Conservation (phyloP, 2,113 vertebrate genomes). For the Lucifuga dentata region DNA sequence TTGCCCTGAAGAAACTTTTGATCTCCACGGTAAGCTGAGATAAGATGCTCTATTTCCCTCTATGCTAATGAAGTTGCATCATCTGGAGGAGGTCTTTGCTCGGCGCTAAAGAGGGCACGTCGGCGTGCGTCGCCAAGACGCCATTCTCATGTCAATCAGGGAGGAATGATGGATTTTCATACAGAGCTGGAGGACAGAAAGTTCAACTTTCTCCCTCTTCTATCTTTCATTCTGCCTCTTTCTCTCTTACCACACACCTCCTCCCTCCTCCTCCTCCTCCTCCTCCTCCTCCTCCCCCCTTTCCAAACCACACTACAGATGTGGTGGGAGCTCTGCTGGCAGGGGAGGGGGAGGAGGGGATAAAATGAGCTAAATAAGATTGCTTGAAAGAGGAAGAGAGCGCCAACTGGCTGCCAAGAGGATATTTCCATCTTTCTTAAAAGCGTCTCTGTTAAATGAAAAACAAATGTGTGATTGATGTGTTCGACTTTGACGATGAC, state of each 20-base stretch:
- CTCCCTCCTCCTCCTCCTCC: slow-evolving; percentile 3
- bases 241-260: slow-evolving; percentile 12
- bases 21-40: not conserved
- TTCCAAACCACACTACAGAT: slow-evolving; percentile 59
- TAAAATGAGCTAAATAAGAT: slow-evolving; percentile 44
- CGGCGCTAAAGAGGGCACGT: not conserved
- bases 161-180: slow-evolving; percentile 30
- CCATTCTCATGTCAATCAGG: not conserved
- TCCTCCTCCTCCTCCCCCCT: slow-evolving; percentile 13
- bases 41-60: not conserved
- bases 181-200: slow-evolving; percentile 6
- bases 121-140: not conserved
- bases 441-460: slow-evolving; percentile 55
- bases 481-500: slow-evolving; percentile 43
- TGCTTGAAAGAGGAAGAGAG: slow-evolving; percentile 57
- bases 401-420: slow-evolving; percentile 36
- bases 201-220: not conserved
- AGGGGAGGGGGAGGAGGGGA: not conserved
- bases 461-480: slow-evolving; percentile 72
- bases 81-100: not conserved
- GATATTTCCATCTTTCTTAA: slow-evolving; percentile 69
- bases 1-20: not conserved
- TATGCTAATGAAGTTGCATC: slow-evolving; percentile 13
- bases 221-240: not conserved
- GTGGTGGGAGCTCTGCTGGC: slow-evolving; percentile 45